Conservation (phyloP, 1,140 invertebrate genomes). For the Laupala kohalensis region DNA sequence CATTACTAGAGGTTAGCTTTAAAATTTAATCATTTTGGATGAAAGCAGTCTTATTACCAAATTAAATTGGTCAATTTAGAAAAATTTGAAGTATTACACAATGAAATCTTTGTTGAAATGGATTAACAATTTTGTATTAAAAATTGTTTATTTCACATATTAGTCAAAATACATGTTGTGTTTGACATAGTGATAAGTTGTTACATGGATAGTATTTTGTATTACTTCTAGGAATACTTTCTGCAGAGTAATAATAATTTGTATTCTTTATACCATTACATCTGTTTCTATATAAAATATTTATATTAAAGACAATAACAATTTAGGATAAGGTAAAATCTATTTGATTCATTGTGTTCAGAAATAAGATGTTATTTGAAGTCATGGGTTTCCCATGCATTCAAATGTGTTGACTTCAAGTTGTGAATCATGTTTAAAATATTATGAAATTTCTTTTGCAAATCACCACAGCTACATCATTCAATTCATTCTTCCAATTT, state of each 20-base stretch:
- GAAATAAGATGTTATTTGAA: background rate
- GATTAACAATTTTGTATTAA: background rate
- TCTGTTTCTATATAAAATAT: background rate
- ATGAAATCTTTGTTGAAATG: background rate
- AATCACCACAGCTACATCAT: too few species aligned
- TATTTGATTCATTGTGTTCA: background rate
- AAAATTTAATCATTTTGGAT: background rate
- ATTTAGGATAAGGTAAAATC: background rate
- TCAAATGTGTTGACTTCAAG: background rate
- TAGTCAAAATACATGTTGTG: background rate
- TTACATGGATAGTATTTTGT: background rate
- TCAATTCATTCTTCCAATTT: too few species aligned
- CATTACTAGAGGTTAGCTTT: too few species aligned
- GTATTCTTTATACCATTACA: background rate
- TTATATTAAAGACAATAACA: background rate
- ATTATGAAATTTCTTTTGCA: background rate
- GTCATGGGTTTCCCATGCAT: background rate
- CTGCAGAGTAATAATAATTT: background rate
- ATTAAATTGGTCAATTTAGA: background rate
- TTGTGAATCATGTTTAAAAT: background rate
- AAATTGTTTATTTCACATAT: background rate
- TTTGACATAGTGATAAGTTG: too few species aligned
- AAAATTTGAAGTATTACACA: background rate
- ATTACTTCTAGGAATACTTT: background rate
- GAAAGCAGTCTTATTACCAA: background rate